Percentiles rank a stretch among this genome's conserved stretches.
phyloP scores from a whole-genome alignment of 2,888 invertebrate genomes.

The Heteromyza rotundicornis region DNA sequence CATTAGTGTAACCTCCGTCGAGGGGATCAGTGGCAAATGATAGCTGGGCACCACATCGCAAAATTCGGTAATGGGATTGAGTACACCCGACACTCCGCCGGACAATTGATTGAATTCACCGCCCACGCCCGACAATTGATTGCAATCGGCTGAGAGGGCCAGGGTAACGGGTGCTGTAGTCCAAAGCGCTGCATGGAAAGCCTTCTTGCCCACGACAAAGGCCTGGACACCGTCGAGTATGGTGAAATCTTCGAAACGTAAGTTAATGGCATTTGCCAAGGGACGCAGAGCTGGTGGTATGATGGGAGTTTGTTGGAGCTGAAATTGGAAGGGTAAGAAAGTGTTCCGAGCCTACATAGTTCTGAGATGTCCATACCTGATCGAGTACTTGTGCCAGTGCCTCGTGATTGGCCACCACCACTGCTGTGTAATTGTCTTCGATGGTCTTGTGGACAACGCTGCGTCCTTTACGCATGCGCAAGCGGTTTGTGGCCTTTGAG shows the following conservation, averaged over 20 bases:
- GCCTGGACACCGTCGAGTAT: conserved; percentile 66
- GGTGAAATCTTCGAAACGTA: conserved; percentile 77
- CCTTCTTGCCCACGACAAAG: conserved; percentile 72
- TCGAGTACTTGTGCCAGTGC: conserved; percentile 87
- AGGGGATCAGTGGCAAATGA: conserved; percentile 67
- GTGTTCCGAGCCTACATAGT: neutral
- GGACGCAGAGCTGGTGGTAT: conserved; percentile 74
- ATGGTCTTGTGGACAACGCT: conserved; percentile 84
- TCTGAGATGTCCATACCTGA: conserved; percentile 68
- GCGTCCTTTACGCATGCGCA: conserved; percentile 79
- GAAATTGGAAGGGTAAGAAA: conserved; percentile 27
- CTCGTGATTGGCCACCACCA: conserved; percentile 88
- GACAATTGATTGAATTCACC: conserved; percentile 66
- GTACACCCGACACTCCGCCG: conserved; percentile 72
- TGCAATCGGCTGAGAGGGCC: conserved; percentile 69
- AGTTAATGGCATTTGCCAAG: conserved; percentile 74
- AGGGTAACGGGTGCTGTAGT: conserved; percentile 72
- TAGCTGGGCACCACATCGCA: conserved; percentile 77
- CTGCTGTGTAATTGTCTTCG: conserved; percentile 90
- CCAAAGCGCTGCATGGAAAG: conserved; percentile 81
- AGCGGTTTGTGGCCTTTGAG: conserved; percentile 66
- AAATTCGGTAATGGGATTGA: conserved; percentile 81
- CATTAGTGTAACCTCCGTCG: conserved; percentile 69
- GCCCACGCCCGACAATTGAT: conserved; percentile 65
- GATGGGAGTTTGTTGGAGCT: conserved; percentile 75